A percentile compares a stretch with the other conserved stretches of the same genome.
These are phyloP conservation scores for Halocaridina rubra DNA, from an alignment of 2,888 invertebrate genomes.

Conservation along the genomic window DNA sequence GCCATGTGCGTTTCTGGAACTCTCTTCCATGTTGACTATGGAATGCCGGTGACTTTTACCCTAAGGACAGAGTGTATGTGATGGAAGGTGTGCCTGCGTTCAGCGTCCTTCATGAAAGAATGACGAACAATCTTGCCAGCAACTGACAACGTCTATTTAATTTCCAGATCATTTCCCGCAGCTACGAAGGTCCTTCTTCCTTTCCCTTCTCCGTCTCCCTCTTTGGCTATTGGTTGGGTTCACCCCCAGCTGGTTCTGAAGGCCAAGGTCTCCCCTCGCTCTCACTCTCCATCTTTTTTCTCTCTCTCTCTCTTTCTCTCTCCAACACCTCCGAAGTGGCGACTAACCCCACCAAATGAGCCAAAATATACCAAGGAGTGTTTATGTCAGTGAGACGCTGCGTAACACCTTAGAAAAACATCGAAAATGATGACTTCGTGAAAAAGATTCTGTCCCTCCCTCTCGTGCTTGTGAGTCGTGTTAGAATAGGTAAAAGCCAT, in stretches of 20 bases:
- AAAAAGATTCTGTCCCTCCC: too few species aligned
- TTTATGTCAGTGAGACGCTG: too few species aligned
- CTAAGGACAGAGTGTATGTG: conserved; percentile 28
- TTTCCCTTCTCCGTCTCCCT: background rate
- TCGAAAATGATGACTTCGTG: too few species aligned
- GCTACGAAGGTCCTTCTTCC: background rate
- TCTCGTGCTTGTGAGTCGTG: too few species aligned
- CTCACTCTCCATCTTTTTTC: background rate
- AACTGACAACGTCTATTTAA: conserved; percentile 5
- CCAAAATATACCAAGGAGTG: too few species aligned
- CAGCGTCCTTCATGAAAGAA: background rate
- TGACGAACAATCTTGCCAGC: background rate
- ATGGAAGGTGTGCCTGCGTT: conserved; percentile 22
- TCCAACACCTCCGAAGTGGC: too few species aligned
- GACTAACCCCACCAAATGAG: too few species aligned
- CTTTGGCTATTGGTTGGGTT: background rate
- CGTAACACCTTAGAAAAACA: too few species aligned
- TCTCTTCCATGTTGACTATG: background rate
- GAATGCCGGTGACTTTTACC: background rate
- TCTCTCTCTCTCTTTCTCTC: too few species aligned
- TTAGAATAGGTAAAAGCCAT: too few species aligned
- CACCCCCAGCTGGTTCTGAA: background rate
- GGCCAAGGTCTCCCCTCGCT: background rate
- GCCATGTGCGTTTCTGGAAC: conserved; percentile 35
- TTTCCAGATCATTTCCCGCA: conserved; percentile 7